Evolutionary conservation across 2,113 vertebrate genomes (phyloP).

Genomic region (Indicator indicator): DNA sequence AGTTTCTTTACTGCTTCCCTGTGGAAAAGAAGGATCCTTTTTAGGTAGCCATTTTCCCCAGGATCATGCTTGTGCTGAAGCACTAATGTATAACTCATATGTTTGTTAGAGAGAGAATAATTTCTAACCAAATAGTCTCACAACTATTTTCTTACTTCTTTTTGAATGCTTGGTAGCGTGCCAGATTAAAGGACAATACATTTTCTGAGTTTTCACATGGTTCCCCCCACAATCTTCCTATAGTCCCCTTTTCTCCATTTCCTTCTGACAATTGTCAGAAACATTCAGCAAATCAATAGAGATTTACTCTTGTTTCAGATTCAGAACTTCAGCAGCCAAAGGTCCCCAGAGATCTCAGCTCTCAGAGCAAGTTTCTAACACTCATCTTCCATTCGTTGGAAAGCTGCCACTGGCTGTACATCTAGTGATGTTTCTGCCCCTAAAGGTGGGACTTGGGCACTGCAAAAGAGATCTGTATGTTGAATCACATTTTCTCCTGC

Average conservation of each 20-base stretch:
- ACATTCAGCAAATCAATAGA: neutral
- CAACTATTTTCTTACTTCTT: neutral
- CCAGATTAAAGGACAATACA: neutral
- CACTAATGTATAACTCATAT: neutral
- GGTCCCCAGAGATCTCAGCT: neutral
- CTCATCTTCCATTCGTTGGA: constrained; percentile 11
- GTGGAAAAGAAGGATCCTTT: neutral
- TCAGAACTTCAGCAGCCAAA: constrained; percentile 12
- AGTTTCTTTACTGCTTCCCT: neutral
- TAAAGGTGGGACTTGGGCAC: neutral
- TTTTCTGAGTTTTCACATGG: neutral
- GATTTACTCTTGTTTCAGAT: neutral
- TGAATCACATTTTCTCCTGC: neutral
- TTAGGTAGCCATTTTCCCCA: neutral
- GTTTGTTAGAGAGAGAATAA: neutral
- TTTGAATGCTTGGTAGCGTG: neutral
- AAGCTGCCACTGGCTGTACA: neutral
- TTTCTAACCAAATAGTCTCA: neutral
- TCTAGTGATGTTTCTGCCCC: constrained; percentile 12
- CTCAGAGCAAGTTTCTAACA: neutral
- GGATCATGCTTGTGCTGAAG: neutral
- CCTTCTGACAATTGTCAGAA: neutral
- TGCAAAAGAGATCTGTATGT: neutral
- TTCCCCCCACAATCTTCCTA: neutral
- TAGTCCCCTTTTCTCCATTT: neutral